Evolutionary conservation across 2,888 invertebrate species (phyloP).

Genomic region (Apamea sordens): DNA sequence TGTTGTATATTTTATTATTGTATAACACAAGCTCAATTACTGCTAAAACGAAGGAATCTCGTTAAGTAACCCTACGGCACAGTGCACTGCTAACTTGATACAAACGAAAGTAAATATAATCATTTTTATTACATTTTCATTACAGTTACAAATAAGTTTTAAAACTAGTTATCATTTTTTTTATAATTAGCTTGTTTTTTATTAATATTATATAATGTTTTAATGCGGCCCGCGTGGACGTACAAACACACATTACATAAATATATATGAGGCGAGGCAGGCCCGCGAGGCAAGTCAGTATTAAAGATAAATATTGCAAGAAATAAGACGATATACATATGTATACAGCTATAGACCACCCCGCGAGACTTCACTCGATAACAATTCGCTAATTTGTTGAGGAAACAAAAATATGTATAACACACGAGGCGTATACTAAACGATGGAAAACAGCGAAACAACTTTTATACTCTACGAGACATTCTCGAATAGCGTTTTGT

Average conservation of each 20-base stretch:
- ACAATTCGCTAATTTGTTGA: conserved; percentile 60
- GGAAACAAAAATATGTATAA: conserved; percentile 38
- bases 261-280: conserved; percentile 42
- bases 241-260: conserved; percentile 63
- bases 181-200: conserved; percentile 79
- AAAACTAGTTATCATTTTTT: conserved; percentile 80
- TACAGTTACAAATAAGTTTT: conserved; percentile 84
- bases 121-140: conserved; percentile 80
- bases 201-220: conserved; percentile 71
- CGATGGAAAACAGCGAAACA: conserved; percentile 21
- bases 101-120: conserved; percentile 67
- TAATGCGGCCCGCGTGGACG: conserved; percentile 70
- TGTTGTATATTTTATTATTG: conserved; percentile 43
- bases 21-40: conserved; percentile 65
- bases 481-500: background rate
- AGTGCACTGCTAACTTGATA: conserved; percentile 66
- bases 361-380: conserved; percentile 50
- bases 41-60: conserved; percentile 71
- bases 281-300: conserved; percentile 43
- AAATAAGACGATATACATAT: conserved; percentile 57
- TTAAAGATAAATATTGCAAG: conserved; percentile 60
- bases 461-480: conserved; percentile 17
- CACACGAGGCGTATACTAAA: conserved; percentile 40
- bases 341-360: conserved; percentile 49
- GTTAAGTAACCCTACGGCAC: conserved; percentile 72